These are phyloP conservation scores for Tetranychus piercei DNA, from an alignment of 2,888 invertebrate genomes.

Conservation along the genomic window DNA sequence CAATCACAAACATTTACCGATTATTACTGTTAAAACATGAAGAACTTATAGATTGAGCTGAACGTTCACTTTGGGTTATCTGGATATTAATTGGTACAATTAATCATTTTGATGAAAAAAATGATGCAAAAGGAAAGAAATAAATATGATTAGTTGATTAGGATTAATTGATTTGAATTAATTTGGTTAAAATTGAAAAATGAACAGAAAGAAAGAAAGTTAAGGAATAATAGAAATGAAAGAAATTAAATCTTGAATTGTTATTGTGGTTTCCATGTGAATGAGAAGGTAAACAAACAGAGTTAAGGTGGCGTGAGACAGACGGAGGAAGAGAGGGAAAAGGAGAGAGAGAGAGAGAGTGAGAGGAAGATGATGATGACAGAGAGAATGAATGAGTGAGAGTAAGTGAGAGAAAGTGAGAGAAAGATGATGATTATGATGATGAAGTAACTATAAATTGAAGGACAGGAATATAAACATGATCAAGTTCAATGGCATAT, in stretches of 20 bases:
- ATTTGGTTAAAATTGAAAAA: background rate
- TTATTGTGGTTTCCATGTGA: constrained; percentile 1
- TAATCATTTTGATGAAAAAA: background rate
- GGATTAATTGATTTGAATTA: background rate
- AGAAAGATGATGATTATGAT: constrained; percentile 1
- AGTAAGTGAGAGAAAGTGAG: background rate
- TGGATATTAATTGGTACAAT: background rate
- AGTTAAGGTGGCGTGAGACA: background rate
- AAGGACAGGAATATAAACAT: too few relatives aligned
- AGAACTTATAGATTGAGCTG: background rate
- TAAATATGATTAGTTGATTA: background rate
- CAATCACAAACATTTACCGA: too few relatives aligned
- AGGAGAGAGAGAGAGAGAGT: background rate
- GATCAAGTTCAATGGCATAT: background rate
- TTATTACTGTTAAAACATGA: too few relatives aligned
- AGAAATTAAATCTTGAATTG: background rate
- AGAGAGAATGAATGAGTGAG: background rate
- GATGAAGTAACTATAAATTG: background rate
- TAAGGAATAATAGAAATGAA: background rate
- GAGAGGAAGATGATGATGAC: background rate
- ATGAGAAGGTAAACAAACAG: constrained; percentile 1
- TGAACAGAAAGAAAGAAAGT: background rate
- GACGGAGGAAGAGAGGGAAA: background rate
- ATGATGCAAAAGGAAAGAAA: background rate
- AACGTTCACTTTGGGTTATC: background rate